A percentile compares a stretch with the other conserved stretches of the same genome.
phyloP scores from a whole-genome alignment of 1,140 invertebrate genomes.

The Polypedilum pembai region DNA sequence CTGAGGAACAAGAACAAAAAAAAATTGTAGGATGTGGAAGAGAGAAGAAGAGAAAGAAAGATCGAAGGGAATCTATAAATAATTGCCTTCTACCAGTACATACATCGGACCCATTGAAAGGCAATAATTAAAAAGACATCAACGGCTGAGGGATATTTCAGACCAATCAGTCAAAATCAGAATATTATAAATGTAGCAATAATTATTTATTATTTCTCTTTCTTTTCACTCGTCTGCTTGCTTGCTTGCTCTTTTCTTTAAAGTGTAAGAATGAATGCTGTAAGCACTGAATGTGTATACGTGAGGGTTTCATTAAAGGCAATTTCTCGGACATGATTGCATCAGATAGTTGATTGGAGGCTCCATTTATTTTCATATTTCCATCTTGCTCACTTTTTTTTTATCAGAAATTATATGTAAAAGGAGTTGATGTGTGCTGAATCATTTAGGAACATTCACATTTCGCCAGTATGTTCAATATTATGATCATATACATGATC shows the following conservation, averaged over 20 bases:
- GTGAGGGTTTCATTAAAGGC: constrained; percentile 16
- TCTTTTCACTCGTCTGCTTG: neutral
- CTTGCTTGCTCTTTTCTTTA: neutral
- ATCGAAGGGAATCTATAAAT: constrained; percentile 28
- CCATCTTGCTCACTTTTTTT: neutral
- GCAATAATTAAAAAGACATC: constrained; percentile 26
- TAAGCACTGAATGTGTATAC: neutral
- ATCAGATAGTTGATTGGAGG: constrained; percentile 15
- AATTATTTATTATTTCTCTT: constrained; percentile 23
- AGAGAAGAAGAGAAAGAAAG: neutral
- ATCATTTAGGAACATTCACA: neutral
- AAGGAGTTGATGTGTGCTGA: constrained; percentile 16
- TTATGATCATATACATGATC: neutral
- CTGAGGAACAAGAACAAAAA: neutral
- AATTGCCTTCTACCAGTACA: neutral
- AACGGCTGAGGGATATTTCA: neutral
- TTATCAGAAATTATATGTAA: constrained; percentile 6
- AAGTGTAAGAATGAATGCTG: neutral
- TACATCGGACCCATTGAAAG: neutral
- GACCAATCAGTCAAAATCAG: constrained; percentile 28
- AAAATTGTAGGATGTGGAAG: neutral
- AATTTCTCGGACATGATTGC: constrained; percentile 12
- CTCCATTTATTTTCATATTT: constrained; percentile 13
- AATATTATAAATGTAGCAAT: constrained; percentile 26
- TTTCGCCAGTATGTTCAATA: constrained; percentile 12